phyloP scores from a whole-genome alignment of 2,888 invertebrate genomes.

The Leptopterna dolabrata region DNA sequence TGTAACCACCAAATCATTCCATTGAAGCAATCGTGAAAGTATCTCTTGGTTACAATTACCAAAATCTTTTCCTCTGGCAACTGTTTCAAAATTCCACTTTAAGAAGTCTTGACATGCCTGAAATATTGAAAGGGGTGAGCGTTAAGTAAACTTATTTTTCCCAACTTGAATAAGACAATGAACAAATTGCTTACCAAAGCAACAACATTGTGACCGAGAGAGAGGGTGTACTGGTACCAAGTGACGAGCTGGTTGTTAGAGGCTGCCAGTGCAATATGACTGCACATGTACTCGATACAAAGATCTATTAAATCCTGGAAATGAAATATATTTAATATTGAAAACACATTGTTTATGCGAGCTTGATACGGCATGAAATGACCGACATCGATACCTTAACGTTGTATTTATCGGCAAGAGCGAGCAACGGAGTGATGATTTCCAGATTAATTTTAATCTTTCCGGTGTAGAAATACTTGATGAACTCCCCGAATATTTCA shows the following conservation, averaged over 20 bases:
- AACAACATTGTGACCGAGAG: conserved; percentile 81
- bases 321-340: conserved; percentile 56
- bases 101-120: conserved; percentile 84
- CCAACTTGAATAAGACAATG: neutral
- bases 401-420: conserved; percentile 94
- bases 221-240: conserved; percentile 91
- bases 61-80: conserved; percentile 83
- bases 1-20: conserved; percentile 87
- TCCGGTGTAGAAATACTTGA: conserved; percentile 92
- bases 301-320: conserved; percentile 81
- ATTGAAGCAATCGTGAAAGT: conserved; percentile 80
- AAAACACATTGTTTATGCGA: neutral
- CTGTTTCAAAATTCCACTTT: conserved; percentile 90
- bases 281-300: conserved; percentile 88
- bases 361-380: too few relatives aligned
- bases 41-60: conserved; percentile 84
- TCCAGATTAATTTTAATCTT: conserved; percentile 86
- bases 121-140: conserved; percentile 16
- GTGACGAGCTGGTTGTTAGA: conserved; percentile 84
- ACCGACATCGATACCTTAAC: conserved; percentile 74
- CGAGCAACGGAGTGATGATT: conserved; percentile 87
- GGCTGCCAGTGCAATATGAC: conserved; percentile 87
- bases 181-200: conserved; percentile 69
- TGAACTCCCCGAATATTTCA: conserved; percentile 86
- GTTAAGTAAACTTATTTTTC: neutral